phyloP scores from a whole-genome alignment of 2,888 invertebrate genomes.

The Dichetophora obliterata region DNA sequence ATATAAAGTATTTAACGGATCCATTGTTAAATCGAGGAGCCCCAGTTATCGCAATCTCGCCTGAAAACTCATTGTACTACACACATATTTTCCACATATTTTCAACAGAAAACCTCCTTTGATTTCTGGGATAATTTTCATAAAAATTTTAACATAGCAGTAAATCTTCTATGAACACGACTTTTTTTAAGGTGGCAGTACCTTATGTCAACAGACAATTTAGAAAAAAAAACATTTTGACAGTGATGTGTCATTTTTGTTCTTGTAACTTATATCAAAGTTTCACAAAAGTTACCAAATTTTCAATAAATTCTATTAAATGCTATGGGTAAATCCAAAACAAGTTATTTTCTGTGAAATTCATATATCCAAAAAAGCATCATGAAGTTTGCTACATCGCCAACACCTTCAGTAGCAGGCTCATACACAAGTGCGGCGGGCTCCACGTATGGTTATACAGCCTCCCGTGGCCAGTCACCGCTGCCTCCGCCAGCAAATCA shows the following conservation, averaged over 20 bases:
- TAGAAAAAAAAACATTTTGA: conserved; percentile 21
- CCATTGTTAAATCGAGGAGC: no score
- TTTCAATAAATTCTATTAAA: neutral
- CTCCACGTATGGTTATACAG: conserved; percentile 59
- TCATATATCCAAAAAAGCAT: conserved; percentile 7
- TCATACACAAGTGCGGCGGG: conserved; percentile 56
- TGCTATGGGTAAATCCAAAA: neutral
- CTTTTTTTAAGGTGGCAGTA: no score
- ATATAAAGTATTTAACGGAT: no score
- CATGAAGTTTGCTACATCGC: conserved; percentile 77
- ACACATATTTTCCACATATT: no score
- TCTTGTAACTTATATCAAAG: neutral
- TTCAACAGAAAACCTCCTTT: no score
- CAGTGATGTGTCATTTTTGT: conserved; percentile 38
- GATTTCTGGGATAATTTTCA: no score
- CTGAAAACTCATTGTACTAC: no score
- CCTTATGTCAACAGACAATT: neutral
- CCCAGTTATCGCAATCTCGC: no score
- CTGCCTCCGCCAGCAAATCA: conserved; percentile 79
- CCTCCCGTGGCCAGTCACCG: conserved; percentile 75
- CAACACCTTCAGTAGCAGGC: conserved; percentile 71
- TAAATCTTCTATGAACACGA: no score
- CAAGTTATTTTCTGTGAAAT: neutral
- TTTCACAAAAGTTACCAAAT: neutral
- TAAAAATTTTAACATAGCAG: no score